A percentile compares a stretch with the other conserved stretches of the same genome.
These are phyloP conservation scores for Malthinus flaveolus DNA, from an alignment of 2,888 invertebrate genomes.

Conservation along the genomic window DNA sequence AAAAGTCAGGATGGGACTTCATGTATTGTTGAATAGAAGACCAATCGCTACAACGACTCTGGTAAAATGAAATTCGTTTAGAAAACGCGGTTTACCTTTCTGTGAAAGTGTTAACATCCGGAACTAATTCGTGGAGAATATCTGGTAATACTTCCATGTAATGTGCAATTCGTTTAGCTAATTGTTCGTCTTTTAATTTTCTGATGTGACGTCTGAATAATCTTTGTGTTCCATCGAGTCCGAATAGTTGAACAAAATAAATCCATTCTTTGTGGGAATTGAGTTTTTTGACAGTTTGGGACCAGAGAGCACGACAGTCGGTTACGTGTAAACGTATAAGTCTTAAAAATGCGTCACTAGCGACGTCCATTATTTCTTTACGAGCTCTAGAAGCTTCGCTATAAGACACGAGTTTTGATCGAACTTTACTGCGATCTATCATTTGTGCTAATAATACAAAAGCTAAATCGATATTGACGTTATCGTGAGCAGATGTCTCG, in stretches of 20 bases:
- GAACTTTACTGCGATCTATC: constrained; percentile 85
- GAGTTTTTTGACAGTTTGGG: constrained; percentile 82
- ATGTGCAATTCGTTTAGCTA: constrained; percentile 73
- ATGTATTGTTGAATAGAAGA: constrained; percentile 82
- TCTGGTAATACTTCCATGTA: constrained; percentile 79
- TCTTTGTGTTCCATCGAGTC: constrained; percentile 63
- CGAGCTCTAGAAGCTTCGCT: constrained; percentile 83
- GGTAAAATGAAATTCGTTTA: constrained; percentile 37
- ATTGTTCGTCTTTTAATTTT: constrained; percentile 79
- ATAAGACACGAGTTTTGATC: constrained; percentile 70
- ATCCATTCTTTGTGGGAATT: constrained; percentile 87
- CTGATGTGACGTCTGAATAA: constrained; percentile 79
- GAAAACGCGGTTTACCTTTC: constrained; percentile 57
- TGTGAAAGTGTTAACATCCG: constrained; percentile 71
- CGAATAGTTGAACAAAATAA: constrained; percentile 87
- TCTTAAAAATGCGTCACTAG: constrained; percentile 87
- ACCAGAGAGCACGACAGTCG: constrained; percentile 84
- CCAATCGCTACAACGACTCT: constrained; percentile 77
- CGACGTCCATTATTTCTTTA: constrained; percentile 86
- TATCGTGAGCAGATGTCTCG: constrained; percentile 94
- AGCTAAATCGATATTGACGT: constrained; percentile 93
- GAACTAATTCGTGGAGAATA: constrained; percentile 76
- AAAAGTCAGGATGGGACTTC: constrained; percentile 90
- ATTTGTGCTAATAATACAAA: constrained; percentile 89
- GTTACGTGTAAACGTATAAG: constrained; percentile 83